Evolutionary conservation across 2,888 invertebrate genomes (phyloP).

Genomic region (Spilosoma lubricipeda): DNA sequence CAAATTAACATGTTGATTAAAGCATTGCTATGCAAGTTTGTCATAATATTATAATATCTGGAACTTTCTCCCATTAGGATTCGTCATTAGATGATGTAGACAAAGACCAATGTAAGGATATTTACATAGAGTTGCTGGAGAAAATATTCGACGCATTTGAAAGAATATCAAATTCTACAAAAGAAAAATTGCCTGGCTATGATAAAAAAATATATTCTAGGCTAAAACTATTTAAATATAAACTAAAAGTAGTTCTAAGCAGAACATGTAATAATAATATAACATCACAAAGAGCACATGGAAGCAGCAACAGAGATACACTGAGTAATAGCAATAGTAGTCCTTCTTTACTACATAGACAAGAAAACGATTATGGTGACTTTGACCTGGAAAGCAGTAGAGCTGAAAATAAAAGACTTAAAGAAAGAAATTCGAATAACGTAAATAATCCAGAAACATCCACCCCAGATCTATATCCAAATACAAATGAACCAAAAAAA

Average conservation of each 20-base stretch:
- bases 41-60: background rate
- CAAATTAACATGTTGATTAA: too few relatives aligned
- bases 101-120: conserved; percentile 75
- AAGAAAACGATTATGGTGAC: conserved; percentile 62
- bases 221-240: conserved; percentile 86
- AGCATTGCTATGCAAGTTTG: background rate
- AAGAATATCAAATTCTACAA: conserved; percentile 87
- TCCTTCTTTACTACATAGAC: conserved; percentile 54
- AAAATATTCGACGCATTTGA: conserved; percentile 88
- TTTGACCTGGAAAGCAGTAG: conserved; percentile 63
- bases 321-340: conserved; percentile 42
- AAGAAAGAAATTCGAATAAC: conserved; percentile 14
- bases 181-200: conserved; percentile 87
- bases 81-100: conserved; percentile 51
- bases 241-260: conserved; percentile 81
- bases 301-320: conserved; percentile 46
- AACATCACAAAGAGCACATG: conserved; percentile 37
- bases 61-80: conserved; percentile 48
- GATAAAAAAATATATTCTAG: conserved; percentile 84
- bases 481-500: conserved; percentile 59
- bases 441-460: conserved; percentile 54
- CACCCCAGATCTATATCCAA: conserved; percentile 65
- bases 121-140: conserved; percentile 88
- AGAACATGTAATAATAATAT: conserved; percentile 69
- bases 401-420: conserved; percentile 42